phyloP scores from a whole-genome alignment of 2,113 vertebrate species.

The Butastur rufipennis region DNA sequence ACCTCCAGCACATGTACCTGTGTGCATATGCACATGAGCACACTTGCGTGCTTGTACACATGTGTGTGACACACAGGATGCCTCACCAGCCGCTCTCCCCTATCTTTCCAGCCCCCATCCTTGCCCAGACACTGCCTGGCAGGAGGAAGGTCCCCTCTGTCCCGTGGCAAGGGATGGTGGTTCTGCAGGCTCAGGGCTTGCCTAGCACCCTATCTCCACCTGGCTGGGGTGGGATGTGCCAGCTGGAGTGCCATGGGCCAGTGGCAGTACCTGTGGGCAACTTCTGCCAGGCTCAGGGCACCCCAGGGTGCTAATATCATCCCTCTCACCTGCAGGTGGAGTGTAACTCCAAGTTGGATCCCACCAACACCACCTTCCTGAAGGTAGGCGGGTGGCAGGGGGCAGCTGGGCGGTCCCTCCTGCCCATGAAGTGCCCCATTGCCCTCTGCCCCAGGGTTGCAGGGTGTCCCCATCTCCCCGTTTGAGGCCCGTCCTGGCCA shows the following conservation, averaged over 20 bases:
- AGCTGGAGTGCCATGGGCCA: background rate
- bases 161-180: background rate
- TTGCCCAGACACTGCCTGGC: background rate
- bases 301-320: background rate
- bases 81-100: background rate
- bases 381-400: conserved; percentile 77
- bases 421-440: background rate
- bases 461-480: background rate
- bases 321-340: conserved; percentile 80
- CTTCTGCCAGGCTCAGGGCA: background rate
- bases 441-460: background rate
- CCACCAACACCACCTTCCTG: conserved; percentile 94
- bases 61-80: background rate
- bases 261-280: background rate
- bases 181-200: accelerated
- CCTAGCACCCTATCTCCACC: background rate
- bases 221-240: background rate
- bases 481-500: background rate
- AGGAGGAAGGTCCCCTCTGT: background rate
- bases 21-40: background rate
- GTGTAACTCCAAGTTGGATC: conserved; percentile 98
- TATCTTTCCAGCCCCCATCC: accelerated
- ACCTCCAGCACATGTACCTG: background rate
- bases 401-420: background rate
- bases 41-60: background rate